Percentiles rank a stretch among this genome's conserved stretches.
Conservation (phyloP, 2,797 vertebrate species). For the Liasis olivaceus region DNA sequence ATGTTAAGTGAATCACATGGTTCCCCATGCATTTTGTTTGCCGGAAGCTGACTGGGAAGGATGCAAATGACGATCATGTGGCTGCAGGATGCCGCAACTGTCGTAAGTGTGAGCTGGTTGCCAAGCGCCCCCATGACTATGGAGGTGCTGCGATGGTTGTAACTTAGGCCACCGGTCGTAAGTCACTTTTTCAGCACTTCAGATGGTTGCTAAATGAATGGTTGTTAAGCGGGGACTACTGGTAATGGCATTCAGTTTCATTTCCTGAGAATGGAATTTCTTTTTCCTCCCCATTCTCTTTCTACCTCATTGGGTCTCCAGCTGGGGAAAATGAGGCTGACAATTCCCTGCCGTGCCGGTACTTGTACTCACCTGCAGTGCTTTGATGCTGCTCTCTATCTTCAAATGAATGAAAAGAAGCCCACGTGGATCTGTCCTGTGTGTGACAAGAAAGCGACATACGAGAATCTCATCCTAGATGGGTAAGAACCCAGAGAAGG, state of each 20-base stretch:
- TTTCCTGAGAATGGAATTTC: background rate
- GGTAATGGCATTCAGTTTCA: background rate
- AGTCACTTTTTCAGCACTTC: no score
- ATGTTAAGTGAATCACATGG: no score
- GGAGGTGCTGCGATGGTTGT: no score
- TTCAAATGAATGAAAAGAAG: conserved; percentile 99
- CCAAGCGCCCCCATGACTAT: no score
- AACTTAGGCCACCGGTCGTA: no score
- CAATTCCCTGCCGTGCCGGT: conserved; percentile 90
- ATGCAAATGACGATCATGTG: no score
- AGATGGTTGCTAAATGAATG: no score
- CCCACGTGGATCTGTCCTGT: conserved; percentile 98
- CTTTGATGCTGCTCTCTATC: conserved; percentile 94
- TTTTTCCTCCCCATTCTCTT: background rate
- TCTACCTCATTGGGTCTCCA: conserved; percentile 62
- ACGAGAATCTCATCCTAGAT: conserved; percentile 93
- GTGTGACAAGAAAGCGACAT: conserved; percentile 95
- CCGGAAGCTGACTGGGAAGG: no score
- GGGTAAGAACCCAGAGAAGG: conserved; percentile 76
- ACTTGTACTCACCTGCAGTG: conserved; percentile 97
- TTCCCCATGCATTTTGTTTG: no score
- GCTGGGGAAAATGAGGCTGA: conserved; percentile 97
- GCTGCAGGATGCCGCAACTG: no score
- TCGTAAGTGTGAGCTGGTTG: no score
- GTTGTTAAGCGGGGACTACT: no score